Conservation (phyloP, 92 coral and sea anemone genomes). For the Siderastrea radians region DNA sequence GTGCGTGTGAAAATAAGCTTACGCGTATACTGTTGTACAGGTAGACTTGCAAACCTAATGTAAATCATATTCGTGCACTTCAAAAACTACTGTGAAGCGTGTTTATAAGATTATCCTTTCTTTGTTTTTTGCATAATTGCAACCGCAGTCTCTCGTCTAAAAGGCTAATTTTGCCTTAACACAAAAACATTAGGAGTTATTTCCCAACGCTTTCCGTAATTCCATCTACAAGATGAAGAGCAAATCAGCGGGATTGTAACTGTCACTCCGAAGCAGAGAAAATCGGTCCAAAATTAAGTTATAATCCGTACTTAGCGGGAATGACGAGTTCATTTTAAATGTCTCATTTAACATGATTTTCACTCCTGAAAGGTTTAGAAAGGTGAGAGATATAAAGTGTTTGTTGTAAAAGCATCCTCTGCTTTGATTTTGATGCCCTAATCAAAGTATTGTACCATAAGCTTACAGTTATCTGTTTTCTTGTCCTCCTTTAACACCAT, state of each 20-base stretch:
- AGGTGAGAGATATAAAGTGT: background rate
- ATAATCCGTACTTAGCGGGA: background rate
- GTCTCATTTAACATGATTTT: background rate
- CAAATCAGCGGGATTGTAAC: constrained; percentile 11
- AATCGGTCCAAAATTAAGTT: background rate
- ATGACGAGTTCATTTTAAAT: background rate
- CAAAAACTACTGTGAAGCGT: constrained; percentile 6
- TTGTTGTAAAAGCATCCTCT: background rate
- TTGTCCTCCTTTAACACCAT: background rate
- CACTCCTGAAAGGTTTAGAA: background rate
- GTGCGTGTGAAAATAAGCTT: background rate
- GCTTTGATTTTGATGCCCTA: background rate
- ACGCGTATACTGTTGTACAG: background rate
- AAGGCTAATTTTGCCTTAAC: constrained; percentile 15
- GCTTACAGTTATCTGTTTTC: background rate
- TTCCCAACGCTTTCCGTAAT: background rate
- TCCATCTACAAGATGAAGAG: background rate
- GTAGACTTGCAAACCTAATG: constrained; percentile 1
- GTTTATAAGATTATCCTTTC: background rate
- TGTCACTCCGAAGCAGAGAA: background rate
- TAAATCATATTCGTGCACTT: constrained; percentile 1
- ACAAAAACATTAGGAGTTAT: constrained; percentile 14
- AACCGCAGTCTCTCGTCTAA: background rate
- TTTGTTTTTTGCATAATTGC: background rate
- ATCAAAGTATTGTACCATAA: background rate